These are phyloP conservation scores for Ennomos erosarius DNA, from an alignment of 2,888 invertebrate species.

Conservation along the genomic window DNA sequence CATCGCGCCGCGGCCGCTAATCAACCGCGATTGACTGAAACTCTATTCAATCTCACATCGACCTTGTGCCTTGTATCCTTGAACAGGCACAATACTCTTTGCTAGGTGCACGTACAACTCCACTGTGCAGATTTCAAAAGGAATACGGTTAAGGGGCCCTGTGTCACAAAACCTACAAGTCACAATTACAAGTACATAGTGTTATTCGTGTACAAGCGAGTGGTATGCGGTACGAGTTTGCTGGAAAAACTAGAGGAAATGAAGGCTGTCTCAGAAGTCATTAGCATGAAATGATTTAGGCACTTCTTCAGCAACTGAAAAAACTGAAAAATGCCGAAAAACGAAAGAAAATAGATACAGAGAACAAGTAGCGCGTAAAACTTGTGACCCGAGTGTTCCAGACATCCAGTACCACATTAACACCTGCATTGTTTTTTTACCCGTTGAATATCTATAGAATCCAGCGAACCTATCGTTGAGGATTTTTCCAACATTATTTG, in stretches of 20 bases:
- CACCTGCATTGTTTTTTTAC: too few species aligned
- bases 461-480: too few species aligned
- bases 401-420: too few species aligned
- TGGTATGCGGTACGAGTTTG: too few species aligned
- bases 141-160: slow-evolving; percentile 10
- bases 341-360: background rate
- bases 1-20: slow-evolving; percentile 55
- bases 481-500: too few species aligned
- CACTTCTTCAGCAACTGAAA: background rate
- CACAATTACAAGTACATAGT: background rate
- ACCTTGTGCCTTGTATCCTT: slow-evolving; percentile 24
- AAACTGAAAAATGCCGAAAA: background rate
- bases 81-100: slow-evolving; percentile 17
- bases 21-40: slow-evolving; percentile 58
- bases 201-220: background rate
- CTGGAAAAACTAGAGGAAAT: too few species aligned
- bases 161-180: slow-evolving; percentile 2
- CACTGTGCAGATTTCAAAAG: slow-evolving; percentile 20
- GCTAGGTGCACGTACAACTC: slow-evolving; percentile 7
- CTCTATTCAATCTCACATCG: slow-evolving; percentile 25
- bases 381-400: too few species aligned
- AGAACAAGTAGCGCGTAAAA: too few species aligned
- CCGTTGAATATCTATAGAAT: too few species aligned
- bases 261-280: too few species aligned
- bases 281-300: too few species aligned